Conservation (phyloP, 2,888 invertebrate species). For the Toxonevra muliebris region DNA sequence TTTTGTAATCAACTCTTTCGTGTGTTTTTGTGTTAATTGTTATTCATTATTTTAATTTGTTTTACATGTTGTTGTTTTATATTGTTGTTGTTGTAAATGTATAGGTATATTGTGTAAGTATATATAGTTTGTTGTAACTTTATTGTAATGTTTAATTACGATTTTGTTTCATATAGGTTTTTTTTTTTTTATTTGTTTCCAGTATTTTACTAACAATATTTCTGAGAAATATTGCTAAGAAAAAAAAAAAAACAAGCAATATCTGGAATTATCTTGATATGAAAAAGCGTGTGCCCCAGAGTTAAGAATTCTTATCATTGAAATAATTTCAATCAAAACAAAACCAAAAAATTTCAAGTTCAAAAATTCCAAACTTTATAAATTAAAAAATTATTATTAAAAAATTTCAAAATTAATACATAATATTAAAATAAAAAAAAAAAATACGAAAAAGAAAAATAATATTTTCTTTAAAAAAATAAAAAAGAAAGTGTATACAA, state of each 20-base stretch:
- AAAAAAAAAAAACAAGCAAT: too few species aligned
- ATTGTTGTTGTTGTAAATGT: constrained; percentile 22
- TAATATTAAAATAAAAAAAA: constrained; percentile 37
- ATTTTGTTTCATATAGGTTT: neutral
- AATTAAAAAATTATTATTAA: constrained; percentile 9
- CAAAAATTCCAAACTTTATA: neutral
- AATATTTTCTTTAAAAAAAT: constrained; percentile 5
- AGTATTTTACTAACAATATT: constrained; percentile 11
- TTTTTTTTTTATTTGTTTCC: constrained; percentile 12
- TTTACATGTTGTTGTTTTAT: constrained; percentile 23
- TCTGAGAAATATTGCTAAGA: constrained; percentile 3
- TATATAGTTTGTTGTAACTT: neutral
- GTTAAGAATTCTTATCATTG: constrained; percentile 34
- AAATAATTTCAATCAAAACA: constrained; percentile 37
- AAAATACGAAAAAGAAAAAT: constrained; percentile 32
- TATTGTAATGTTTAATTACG: neutral
- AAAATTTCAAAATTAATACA: constrained; percentile 23
- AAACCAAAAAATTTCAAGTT: constrained; percentile 27
- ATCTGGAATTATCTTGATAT: constrained; percentile 41
- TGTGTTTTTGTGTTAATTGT: constrained; percentile 29
- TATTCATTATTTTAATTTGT: constrained; percentile 24
- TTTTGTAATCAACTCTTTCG: constrained; percentile 40
- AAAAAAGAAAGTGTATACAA: constrained; percentile 52
- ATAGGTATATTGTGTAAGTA: neutral
- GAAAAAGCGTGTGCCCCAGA: constrained; percentile 50